phyloP scores from a whole-genome alignment of 2,113 vertebrate genomes.

The Dinomys branickii region DNA sequence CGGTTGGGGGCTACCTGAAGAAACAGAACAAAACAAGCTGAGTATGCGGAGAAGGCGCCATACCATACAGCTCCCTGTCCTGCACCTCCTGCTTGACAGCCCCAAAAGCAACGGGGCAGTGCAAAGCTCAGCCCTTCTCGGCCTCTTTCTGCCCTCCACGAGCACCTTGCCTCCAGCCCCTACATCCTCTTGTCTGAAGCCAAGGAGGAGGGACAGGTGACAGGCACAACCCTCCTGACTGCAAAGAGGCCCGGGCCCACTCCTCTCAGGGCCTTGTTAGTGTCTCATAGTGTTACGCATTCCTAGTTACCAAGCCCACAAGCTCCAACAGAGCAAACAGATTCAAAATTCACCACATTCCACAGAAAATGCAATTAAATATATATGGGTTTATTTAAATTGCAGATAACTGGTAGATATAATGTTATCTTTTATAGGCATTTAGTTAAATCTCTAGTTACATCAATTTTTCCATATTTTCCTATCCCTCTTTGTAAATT shows the following conservation, averaged over 20 bases:
- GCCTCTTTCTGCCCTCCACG: too few relatives aligned
- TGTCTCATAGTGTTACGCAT: neutral
- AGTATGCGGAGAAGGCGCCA: neutral
- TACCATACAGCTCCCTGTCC: too few relatives aligned
- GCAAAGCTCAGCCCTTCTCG: neutral
- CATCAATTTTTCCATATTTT: neutral
- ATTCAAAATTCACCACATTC: neutral
- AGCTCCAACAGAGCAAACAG: neutral
- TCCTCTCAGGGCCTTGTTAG: neutral
- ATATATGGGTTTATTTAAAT: neutral
- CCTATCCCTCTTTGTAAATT: neutral
- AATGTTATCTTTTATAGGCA: neutral
- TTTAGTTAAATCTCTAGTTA: neutral
- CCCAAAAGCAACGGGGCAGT: accelerated
- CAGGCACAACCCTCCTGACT: neutral
- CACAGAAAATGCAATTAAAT: neutral
- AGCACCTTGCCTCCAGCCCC: accelerated
- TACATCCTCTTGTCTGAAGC: neutral
- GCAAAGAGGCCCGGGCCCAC: neutral
- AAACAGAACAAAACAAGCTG: neutral
- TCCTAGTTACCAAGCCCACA: neutral
- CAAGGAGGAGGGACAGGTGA: neutral
- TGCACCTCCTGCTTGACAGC: accelerated
- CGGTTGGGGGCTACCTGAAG: neutral
- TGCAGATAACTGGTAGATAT: neutral